Conservation (phyloP, 2,113 vertebrate genomes). For the Bucco capensis region DNA sequence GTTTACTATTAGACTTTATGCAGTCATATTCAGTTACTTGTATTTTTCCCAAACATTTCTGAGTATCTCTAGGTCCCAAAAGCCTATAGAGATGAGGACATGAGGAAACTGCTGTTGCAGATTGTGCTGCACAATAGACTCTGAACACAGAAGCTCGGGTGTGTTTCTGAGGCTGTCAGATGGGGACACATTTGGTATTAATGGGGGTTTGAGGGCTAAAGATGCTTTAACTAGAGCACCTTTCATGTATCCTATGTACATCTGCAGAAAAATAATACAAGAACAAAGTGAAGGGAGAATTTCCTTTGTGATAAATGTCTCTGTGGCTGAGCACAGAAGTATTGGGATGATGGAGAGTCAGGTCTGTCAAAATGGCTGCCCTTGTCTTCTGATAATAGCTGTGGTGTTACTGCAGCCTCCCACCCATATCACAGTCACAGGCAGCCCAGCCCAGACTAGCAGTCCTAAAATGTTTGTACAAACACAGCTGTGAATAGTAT, state of each 20-base stretch:
- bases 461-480: neutral
- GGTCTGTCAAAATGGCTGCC: neutral
- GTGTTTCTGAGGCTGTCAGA: neutral
- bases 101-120: neutral
- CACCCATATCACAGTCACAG: neutral
- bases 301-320: neutral
- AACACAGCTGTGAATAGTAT: slow-evolving; percentile 38
- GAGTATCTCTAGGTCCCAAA: neutral
- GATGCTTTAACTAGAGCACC: neutral
- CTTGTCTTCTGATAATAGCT: fast-evolving
- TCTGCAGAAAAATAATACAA: neutral
- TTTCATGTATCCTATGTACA: neutral
- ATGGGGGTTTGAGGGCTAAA: neutral
- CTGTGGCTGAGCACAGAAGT: neutral
- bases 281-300: neutral
- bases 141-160: neutral
- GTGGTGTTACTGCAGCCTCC: neutral
- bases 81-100: neutral
- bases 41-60: neutral
- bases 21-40: neutral
- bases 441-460: neutral
- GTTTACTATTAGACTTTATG: neutral
- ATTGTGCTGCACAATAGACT: neutral
- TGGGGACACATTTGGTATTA: neutral
- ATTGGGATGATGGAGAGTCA: neutral